phyloP scores from a whole-genome alignment of 1,140 invertebrate species.

The Rhyacophila brunnea region DNA sequence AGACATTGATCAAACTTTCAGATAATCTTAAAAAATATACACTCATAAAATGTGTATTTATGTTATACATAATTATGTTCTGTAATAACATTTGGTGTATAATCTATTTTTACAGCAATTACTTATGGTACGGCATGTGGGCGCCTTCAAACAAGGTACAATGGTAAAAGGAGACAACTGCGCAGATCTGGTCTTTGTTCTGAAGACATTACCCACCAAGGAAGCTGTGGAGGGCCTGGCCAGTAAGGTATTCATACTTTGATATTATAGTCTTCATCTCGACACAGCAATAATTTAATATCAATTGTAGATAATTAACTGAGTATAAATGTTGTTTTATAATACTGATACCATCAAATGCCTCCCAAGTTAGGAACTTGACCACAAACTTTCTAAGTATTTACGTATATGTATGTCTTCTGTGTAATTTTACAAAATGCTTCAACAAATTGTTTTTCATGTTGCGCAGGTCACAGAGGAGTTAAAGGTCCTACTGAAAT shows the following conservation, averaged over 20 bases:
- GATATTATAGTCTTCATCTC: neutral
- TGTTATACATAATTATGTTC: no score
- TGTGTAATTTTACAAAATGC: no score
- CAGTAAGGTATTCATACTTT: constrained; percentile 68
- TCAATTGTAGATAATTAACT: neutral
- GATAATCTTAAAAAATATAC: no score
- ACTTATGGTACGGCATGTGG: constrained; percentile 93
- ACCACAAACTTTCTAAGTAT: no score
- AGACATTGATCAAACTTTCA: no score
- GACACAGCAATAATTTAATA: neutral
- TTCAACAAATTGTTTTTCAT: constrained; percentile 6
- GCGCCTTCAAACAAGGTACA: constrained; percentile 97
- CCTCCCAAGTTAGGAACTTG: no score
- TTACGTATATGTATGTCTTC: no score
- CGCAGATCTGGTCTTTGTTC: constrained; percentile 94
- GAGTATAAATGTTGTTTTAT: no score
- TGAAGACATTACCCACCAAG: constrained; percentile 96
- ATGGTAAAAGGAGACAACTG: constrained; percentile 94
- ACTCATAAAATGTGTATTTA: no score
- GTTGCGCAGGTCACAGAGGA: constrained; percentile 61
- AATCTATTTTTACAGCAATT: constrained; percentile 80
- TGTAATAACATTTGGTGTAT: no score
- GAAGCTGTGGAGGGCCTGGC: constrained; percentile 91
- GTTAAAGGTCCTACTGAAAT: constrained; percentile 67
- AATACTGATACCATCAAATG: no score